Percentiles rank a stretch among this genome's conserved stretches.
These are phyloP conservation scores for Anagyrus pseudococci DNA, from an alignment of 2,888 invertebrate species.

Conservation along the genomic window DNA sequence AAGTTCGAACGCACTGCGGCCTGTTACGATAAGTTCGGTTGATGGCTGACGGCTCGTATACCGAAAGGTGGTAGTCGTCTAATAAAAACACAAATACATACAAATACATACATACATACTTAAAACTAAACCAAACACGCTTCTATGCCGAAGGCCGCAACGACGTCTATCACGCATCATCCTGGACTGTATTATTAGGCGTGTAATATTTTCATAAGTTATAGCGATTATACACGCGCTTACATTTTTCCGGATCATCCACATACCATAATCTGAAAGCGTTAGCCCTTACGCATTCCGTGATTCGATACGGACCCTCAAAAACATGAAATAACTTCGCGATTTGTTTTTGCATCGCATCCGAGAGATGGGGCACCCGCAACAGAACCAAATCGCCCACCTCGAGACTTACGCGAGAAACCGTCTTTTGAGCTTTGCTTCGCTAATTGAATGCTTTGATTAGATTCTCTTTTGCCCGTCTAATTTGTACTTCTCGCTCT, in stretches of 20 bases:
- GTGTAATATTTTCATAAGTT: slow-evolving; percentile 11
- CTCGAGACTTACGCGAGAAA: background rate
- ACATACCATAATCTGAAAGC: background rate
- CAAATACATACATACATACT: too few species aligned
- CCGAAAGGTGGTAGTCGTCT: too few species aligned
- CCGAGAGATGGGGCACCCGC: slow-evolving; percentile 17
- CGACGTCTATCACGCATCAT: too few species aligned
- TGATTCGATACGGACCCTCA: slow-evolving; percentile 16
- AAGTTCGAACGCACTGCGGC: too few species aligned
- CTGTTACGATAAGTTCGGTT: too few species aligned
- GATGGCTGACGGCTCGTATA: too few species aligned
- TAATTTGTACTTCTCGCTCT: background rate
- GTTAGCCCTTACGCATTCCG: background rate
- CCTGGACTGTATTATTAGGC: too few species aligned
- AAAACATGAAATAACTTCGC: slow-evolving; percentile 19
- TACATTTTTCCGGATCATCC: background rate
- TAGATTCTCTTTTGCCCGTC: background rate
- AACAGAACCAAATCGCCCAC: slow-evolving; percentile 12
- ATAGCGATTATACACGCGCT: slow-evolving; percentile 12
- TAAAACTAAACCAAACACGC: too few species aligned
- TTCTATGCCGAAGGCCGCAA: too few species aligned
- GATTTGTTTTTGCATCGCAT: slow-evolving; percentile 7
- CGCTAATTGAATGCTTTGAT: background rate
- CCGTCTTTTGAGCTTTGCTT: background rate
- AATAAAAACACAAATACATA: too few species aligned